Conservation (phyloP, 2,888 invertebrate species). For the Polyploca ridens region DNA sequence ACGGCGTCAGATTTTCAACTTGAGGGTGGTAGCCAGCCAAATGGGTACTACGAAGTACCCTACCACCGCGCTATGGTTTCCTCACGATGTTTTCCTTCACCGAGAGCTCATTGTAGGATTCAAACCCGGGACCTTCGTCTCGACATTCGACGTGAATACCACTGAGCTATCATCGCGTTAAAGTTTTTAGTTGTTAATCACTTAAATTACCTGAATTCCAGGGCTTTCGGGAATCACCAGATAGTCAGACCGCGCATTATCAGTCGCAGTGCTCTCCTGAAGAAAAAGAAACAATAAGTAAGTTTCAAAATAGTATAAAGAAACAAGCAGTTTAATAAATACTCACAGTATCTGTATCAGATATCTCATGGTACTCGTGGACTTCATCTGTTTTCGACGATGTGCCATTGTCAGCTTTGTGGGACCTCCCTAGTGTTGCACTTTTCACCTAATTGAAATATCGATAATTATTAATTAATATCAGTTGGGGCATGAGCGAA, state of each 20-base stretch:
- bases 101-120: too few relatives aligned
- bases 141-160: too few relatives aligned
- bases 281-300: constrained; percentile 19
- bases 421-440: constrained; percentile 64
- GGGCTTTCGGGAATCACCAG: constrained; percentile 53
- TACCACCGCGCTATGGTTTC: too few relatives aligned
- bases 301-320: neutral
- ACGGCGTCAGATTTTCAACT: too few relatives aligned
- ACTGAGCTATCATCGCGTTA: too few relatives aligned
- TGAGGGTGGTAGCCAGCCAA: too few relatives aligned
- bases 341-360: constrained; percentile 71
- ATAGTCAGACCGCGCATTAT: constrained; percentile 44
- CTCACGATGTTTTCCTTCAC: too few relatives aligned
- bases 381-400: constrained; percentile 56
- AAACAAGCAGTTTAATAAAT: neutral
- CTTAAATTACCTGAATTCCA: constrained; percentile 49
- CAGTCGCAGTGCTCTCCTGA: constrained; percentile 59
- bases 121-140: too few relatives aligned
- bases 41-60: too few relatives aligned
- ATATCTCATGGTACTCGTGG: constrained; percentile 77
- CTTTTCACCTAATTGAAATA: constrained; percentile 57
- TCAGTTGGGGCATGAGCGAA: too few relatives aligned
- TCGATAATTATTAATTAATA: too few relatives aligned
- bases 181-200: too few relatives aligned
- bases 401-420: constrained; percentile 50